These are phyloP conservation scores for Ceratothoa steindachneri DNA, from an alignment of 2,888 invertebrate species.

Conservation along the genomic window DNA sequence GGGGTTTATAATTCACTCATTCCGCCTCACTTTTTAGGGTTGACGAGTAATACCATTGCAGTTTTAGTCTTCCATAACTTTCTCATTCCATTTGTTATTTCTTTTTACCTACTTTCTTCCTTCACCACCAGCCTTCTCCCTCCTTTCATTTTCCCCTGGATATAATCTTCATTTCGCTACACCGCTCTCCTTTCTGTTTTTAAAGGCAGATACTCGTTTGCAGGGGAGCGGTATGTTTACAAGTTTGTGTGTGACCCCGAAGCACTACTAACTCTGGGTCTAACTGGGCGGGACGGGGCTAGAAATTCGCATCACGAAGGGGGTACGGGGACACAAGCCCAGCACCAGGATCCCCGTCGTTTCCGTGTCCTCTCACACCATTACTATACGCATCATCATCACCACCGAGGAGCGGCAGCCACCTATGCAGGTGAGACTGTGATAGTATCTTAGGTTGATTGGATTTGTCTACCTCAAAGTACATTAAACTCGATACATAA, in stretches of 20 bases:
- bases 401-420: conserved; percentile 25
- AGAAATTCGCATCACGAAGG: conserved; percentile 22
- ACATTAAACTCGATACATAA: too few species aligned
- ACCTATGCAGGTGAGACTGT: conserved; percentile 29
- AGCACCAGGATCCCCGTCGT: conserved; percentile 29
- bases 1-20: too few species aligned
- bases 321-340: not conserved
- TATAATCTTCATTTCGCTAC: too few species aligned
- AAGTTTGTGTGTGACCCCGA: conserved; percentile 95
- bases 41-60: too few species aligned
- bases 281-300: conserved; percentile 32
- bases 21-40: too few species aligned
- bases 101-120: too few species aligned
- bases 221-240: conserved; percentile 91
- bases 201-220: too few species aligned
- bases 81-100: too few species aligned
- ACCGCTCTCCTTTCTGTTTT: too few species aligned
- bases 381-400: conserved; percentile 24
- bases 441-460: not conserved
- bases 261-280: conserved; percentile 62
- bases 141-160: not conserved
- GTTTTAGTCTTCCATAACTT: too few species aligned
- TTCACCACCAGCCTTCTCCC: not conserved
- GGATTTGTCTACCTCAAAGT: not conserved
- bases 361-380: conserved; percentile 32